Base-by-base conservation (phyloP, 2,797 vertebrate species). In the Sternarchorhynchus goeldii region DNA sequence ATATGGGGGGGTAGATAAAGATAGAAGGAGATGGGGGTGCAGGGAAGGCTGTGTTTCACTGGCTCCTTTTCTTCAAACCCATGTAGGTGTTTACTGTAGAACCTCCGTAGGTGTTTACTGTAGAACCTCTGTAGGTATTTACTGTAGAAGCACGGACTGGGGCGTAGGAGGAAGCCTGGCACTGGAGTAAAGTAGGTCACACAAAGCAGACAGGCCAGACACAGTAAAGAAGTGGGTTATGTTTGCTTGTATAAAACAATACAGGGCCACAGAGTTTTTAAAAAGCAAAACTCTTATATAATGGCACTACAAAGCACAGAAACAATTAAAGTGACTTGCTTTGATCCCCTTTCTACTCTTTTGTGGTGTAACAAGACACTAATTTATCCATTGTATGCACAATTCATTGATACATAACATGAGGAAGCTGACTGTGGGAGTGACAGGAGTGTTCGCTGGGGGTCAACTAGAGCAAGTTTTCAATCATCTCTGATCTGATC, bases 381-480 rank as follows among this genome's bases (percentile, higher is more conserved):
- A 18, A 65, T 25, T 67, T 21, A 68, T 14, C 20, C 21, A 17
- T 31, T 1, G 41, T 18, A 41, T 50, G 41, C 21, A 2, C 20
- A 25, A 17, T 39, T 4, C 18, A 39, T 8, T 65, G 32, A 39
- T 18, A 29, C 45, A 66, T 5, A 53, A 6, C 12, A 5, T 45
- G 3, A 5, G 16, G 14, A 20, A 67, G 7, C 21, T 25, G 25
- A 29, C 7, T 17, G 20, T 68, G 39, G 14, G 29, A 68, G 12
- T 50, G 20, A 68, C 31, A 68, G 2, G 14, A 68, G 39, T 68
- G 41, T 5, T 3, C 45, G 53, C 56, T 7, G 39, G 36, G 64
- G 74, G 79, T 81, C 70, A 77, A 45, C 25, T 70, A 29, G 70
- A 73, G 78, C 73, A 80, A 82, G 82, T 62, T 74, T 75, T 7